Evolutionary conservation across 2,113 vertebrate species (phyloP).

Genomic region (Nothobranchius kuhntae): DNA sequence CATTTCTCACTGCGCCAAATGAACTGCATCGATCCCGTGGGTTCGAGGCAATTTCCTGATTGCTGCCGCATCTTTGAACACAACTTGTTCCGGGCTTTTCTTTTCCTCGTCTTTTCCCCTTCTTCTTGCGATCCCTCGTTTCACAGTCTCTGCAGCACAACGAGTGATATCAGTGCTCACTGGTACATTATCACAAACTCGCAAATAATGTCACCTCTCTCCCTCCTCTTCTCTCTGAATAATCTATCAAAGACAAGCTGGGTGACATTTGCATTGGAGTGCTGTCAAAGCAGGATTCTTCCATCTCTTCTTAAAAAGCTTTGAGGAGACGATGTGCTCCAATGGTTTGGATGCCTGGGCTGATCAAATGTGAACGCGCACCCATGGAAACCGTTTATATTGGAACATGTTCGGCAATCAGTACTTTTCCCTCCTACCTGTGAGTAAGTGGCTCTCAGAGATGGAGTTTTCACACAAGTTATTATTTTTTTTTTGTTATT

Average conservation of each 20-base stretch:
- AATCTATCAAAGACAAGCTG: constrained; percentile 60
- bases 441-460: constrained; percentile 20
- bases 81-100: constrained; percentile 17
- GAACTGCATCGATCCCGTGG: constrained; percentile 78
- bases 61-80: constrained; percentile 57
- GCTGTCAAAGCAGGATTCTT: constrained; percentile 55
- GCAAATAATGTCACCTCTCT: constrained; percentile 51
- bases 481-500: constrained; percentile 9
- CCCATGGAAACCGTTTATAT: constrained; percentile 40
- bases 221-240: constrained; percentile 37
- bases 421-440: not conserved
- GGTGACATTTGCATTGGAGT: constrained; percentile 49
- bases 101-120: not conserved
- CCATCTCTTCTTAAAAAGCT: constrained; percentile 44
- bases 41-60: constrained; percentile 74
- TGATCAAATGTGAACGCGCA: constrained; percentile 47
- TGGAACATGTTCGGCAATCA: constrained; percentile 35
- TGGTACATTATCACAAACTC: constrained; percentile 58
- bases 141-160: constrained; percentile 7
- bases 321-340: constrained; percentile 39
- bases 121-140: not conserved
- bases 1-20: constrained; percentile 78
- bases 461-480: constrained; percentile 8
- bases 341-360: constrained; percentile 55
- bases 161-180: constrained; percentile 21